Evolutionary conservation across 2,888 invertebrate genomes (phyloP), one percentile per base, ranked within the genome.

Genomic region (Pristionchus maxplancki): DNA sequence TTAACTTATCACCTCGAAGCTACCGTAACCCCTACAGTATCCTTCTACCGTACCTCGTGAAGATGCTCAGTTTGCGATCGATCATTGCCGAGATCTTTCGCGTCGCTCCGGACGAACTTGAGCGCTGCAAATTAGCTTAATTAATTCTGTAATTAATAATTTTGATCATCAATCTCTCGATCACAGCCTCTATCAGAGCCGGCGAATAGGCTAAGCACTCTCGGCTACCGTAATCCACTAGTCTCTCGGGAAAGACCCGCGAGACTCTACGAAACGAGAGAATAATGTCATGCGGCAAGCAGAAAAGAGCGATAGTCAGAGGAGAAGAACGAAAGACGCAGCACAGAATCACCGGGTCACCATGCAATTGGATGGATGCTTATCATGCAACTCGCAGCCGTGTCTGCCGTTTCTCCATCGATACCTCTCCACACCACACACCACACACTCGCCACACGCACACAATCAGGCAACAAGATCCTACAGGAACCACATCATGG

Each of bases 11-110:
- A n/a, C n/a, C 24, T 24, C 3, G 9, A 58, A 58, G n/a, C 58
- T 58, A 58, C 58, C 11, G 50, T 50, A 50, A 4, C 20, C 50
- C 13, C 1, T 13, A n/a, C n/a, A n/a, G n/a, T n/a, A n/a, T n/a
- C n/a, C n/a, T n/a, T n/a, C 24, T n/a, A 85, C 48, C 37, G 48
- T 40, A 87, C 86, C 94, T 74, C 48, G 94, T 94, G 91, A 94
- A 92, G 34, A 94, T 92, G 90, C 93, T 93, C 89, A 94, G 85
- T 89, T 94, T 94, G 44, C 94, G 89, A 89, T 94, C 94, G 89
- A 94, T 93, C 92, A 94, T 94, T 15, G 94, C 94, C 40, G 93
- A 93, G 62, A 94, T 94, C 90, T 94, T 94, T 2, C 94, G 89
- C 13, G 94, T 94, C 6, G 94, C 93, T 37, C 94, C 94, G 48